Evolutionary conservation across 2,797 vertebrate genomes (phyloP).

Genomic region (Pseudochromis fuscus): DNA sequence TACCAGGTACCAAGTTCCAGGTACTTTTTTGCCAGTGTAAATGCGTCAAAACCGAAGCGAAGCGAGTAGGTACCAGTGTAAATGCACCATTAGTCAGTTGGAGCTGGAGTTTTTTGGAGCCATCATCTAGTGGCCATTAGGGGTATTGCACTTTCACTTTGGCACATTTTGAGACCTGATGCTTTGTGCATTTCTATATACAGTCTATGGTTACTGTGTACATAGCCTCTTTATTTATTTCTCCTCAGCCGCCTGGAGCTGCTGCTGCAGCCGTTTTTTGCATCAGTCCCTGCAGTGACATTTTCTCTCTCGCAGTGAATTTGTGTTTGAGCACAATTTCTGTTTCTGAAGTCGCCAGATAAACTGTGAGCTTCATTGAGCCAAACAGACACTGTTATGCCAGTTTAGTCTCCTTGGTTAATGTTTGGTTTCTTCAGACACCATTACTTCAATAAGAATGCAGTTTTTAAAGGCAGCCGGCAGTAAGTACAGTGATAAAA

Average conservation of each 20-base stretch:
- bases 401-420: conserved; percentile 5
- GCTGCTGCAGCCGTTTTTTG: conserved; percentile 2
- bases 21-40: too few relatives aligned
- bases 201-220: too few relatives aligned
- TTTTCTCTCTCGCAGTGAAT: conserved; percentile 13
- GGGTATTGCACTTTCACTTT: background rate
- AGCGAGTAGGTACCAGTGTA: too few relatives aligned
- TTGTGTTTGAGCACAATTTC: conserved; percentile 22
- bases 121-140: too few relatives aligned
- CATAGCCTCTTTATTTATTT: background rate
- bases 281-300: background rate
- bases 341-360: conserved; percentile 42
- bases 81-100: too few relatives aligned
- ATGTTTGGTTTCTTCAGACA: conserved; percentile 24
- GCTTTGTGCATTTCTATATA: too few relatives aligned
- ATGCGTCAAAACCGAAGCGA: too few relatives aligned
- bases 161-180: too few relatives aligned
- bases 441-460: conserved; percentile 14
- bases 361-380: conserved; percentile 39
- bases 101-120: too few relatives aligned
- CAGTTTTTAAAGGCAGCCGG: conserved; percentile 24
- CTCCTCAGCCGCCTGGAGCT: background rate
- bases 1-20: too few relatives aligned
- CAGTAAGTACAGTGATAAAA: background rate
- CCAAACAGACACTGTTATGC: conserved; percentile 22